Evolutionary conservation across 2,113 vertebrate genomes (phyloP).

Genomic region (Oryzias celebensis): DNA sequence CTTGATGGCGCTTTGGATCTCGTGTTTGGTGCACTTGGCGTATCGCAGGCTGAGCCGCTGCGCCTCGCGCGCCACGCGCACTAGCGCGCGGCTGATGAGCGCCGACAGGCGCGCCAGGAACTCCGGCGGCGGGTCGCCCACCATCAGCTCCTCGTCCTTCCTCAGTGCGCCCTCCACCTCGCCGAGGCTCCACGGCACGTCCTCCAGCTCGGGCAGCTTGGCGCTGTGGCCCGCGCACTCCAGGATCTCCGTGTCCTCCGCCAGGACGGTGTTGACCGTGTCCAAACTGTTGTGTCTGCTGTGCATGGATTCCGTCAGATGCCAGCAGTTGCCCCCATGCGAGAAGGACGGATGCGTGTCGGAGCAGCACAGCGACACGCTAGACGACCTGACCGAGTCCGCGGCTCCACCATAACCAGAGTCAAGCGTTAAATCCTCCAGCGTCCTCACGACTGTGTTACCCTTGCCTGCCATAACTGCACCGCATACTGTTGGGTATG

Average conservation of each 20-base stretch:
- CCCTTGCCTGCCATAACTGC: slow-evolving; percentile 92
- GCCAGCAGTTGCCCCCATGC: slow-evolving; percentile 88
- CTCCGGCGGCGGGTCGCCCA: slow-evolving; percentile 74
- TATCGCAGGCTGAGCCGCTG: slow-evolving; percentile 81
- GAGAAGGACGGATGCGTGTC: slow-evolving; percentile 75
- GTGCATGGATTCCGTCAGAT: slow-evolving; percentile 96
- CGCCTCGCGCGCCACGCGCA: slow-evolving; percentile 77
- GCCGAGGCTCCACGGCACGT: slow-evolving; percentile 79
- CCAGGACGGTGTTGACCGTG: slow-evolving; percentile 94
- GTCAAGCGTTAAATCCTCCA: slow-evolving; percentile 85
- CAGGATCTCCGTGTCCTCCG: slow-evolving; percentile 86
- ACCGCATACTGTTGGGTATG: slow-evolving; percentile 91
- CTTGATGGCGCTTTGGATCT: slow-evolving; percentile 79
- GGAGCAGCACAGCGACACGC: slow-evolving; percentile 81
- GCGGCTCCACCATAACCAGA: slow-evolving; percentile 85
- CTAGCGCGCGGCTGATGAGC: slow-evolving; percentile 82
- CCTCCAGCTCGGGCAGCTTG: slow-evolving; percentile 80
- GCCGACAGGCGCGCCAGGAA: slow-evolving; percentile 85
- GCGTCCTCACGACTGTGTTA: slow-evolving; percentile 82
- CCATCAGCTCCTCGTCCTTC: slow-evolving; percentile 67
- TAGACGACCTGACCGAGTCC: slow-evolving; percentile 83
- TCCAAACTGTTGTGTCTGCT: slow-evolving; percentile 97
- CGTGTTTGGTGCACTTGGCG: slow-evolving; percentile 79
- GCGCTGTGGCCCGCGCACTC: slow-evolving; percentile 89
- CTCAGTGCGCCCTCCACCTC: slow-evolving; percentile 77